phyloP scores from a whole-genome alignment of 2,113 vertebrate genomes.

The Alligator mississippiensis region DNA sequence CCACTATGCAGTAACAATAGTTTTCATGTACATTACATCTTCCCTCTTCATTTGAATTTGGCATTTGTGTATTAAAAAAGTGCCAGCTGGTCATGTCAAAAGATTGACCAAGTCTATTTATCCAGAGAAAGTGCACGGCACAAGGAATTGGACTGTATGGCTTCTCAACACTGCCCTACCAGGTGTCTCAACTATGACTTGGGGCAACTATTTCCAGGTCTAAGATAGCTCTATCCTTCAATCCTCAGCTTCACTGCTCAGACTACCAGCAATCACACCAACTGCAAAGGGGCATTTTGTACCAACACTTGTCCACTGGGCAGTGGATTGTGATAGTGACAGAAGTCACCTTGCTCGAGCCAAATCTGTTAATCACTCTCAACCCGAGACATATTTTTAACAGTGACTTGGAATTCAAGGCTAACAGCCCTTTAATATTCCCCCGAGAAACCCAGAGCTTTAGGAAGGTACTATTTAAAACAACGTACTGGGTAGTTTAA shows the following conservation, averaged over 20 bases:
- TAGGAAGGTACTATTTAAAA: background rate
- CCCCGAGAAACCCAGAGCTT: background rate
- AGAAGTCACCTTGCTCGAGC: background rate
- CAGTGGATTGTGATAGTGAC: background rate
- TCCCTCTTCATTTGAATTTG: background rate
- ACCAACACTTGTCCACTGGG: background rate
- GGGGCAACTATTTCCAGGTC: background rate
- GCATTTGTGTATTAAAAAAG: accelerated
- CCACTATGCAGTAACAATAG: accelerated
- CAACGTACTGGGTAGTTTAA: background rate
- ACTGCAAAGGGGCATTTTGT: accelerated
- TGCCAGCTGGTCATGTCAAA: background rate
- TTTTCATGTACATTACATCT: accelerated
- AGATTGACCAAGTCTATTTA: background rate
- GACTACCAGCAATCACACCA: background rate
- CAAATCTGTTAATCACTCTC: background rate
- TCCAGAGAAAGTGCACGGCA: background rate
- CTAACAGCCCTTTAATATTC: background rate
- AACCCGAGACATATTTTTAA: background rate
- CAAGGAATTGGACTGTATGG: background rate
- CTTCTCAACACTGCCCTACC: background rate
- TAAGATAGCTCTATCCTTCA: accelerated
- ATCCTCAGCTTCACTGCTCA: background rate
- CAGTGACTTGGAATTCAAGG: background rate
- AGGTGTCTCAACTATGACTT: accelerated